Evolutionary conservation across 2,113 vertebrate species (phyloP).

Genomic region (Neomonachus schauinslandi): DNA sequence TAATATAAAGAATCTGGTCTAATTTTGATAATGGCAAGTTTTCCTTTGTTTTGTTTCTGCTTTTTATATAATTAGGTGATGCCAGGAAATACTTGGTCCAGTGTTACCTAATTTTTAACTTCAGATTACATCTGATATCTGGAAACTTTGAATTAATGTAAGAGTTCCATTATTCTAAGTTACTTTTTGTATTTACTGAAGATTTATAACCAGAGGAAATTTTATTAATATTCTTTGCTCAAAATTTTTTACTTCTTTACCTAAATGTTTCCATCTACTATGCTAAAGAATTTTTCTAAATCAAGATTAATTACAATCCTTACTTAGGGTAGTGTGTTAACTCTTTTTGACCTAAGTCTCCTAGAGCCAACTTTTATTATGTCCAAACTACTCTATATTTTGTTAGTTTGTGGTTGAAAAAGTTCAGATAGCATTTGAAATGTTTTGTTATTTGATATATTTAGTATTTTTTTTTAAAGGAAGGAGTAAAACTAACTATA

Average conservation of each 20-base stretch:
- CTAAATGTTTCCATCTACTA: background rate
- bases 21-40: background rate
- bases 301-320: background rate
- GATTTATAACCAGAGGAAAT: constrained; percentile 17
- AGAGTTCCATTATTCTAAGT: constrained; percentile 9
- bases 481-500: constrained; percentile 1
- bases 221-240: constrained; percentile 12
- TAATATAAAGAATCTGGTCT: background rate
- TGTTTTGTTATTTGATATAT: constrained; percentile 27
- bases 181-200: background rate
- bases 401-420: constrained; percentile 46
- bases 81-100: constrained; percentile 25
- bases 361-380: constrained; percentile 22
- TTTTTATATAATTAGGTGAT: constrained; percentile 53
- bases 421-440: constrained; percentile 25
- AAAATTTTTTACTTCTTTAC: background rate
- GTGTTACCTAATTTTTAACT: constrained; percentile 19
- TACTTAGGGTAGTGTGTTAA: background rate
- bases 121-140: constrained; percentile 19
- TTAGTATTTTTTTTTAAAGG: constrained; percentile 12
- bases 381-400: background rate
- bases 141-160: constrained; percentile 34
- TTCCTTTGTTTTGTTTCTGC: background rate
- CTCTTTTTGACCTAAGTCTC: background rate
- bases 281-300: constrained; percentile 18